Evolutionary conservation across 1,140 invertebrate genomes (phyloP).

Genomic region (Drosophila littoralis): DNA sequence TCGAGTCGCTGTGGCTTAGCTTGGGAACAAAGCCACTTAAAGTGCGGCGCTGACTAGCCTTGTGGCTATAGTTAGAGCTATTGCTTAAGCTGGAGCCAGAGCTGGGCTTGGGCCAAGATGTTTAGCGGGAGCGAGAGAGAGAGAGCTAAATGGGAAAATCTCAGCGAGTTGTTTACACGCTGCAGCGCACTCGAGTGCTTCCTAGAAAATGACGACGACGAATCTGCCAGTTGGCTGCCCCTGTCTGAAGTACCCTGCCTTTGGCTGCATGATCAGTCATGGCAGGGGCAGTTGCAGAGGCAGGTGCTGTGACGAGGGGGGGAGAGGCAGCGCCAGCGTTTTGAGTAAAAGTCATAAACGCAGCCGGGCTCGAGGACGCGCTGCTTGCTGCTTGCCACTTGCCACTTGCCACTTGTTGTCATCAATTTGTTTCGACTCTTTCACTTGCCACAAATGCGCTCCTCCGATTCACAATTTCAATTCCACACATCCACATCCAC

Average conservation of each 20-base stretch:
- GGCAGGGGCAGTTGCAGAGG: slow-evolving; percentile 14
- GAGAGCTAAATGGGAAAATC: slow-evolving; percentile 43
- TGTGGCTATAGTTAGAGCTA: slow-evolving; percentile 43
- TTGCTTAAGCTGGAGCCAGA: background rate
- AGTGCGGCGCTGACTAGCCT: slow-evolving; percentile 69
- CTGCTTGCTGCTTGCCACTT: too few species aligned
- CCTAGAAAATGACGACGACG: slow-evolving; percentile 77
- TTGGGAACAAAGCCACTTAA: slow-evolving; percentile 77
- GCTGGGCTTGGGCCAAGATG: too few species aligned
- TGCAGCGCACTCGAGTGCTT: slow-evolving; percentile 67
- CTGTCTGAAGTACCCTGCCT: slow-evolving; percentile 68
- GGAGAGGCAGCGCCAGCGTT: background rate
- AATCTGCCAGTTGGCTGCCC: slow-evolving; percentile 44
- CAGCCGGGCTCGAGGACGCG: slow-evolving; percentile 34
- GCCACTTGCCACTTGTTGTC: slow-evolving; percentile 76
- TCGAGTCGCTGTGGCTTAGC: slow-evolving; percentile 25
- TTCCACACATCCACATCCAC: background rate
- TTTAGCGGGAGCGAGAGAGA: background rate
- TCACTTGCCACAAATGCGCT: slow-evolving; percentile 11
- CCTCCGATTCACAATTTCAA: slow-evolving; percentile 8
- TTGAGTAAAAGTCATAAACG: slow-evolving; percentile 52
- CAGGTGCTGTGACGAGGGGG: background rate
- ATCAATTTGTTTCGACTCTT: slow-evolving; percentile 67
- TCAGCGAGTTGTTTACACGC: slow-evolving; percentile 70
- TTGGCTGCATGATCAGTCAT: slow-evolving; percentile 67